Conservation (phyloP, 2,797 vertebrate genomes). For the Enteromius argenteus region DNA sequence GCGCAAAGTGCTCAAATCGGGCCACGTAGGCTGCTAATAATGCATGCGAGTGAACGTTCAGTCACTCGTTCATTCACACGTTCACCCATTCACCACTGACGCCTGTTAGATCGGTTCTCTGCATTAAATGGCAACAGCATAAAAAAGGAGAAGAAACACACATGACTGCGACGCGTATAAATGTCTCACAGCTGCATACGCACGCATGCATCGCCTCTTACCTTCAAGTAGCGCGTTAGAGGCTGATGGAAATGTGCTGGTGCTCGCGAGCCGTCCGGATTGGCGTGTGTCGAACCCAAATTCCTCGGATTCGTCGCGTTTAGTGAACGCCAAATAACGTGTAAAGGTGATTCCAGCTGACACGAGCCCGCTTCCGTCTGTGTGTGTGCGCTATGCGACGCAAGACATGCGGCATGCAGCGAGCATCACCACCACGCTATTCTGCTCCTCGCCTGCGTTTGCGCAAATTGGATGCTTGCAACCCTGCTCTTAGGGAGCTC, state of each 20-base stretch:
- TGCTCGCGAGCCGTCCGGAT: slow-evolving; percentile 67
- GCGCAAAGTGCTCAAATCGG: slow-evolving; percentile 49
- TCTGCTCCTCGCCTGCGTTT: slow-evolving; percentile 59
- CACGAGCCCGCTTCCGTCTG: slow-evolving; percentile 77
- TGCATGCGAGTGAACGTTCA: slow-evolving; percentile 42
- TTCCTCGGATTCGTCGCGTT: slow-evolving; percentile 64
- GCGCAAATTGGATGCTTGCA: slow-evolving; percentile 63
- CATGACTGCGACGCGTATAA: slow-evolving; percentile 6
- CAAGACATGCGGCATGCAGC: slow-evolving; percentile 74
- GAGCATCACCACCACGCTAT: slow-evolving; percentile 73
- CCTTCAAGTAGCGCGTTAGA: slow-evolving; percentile 70
- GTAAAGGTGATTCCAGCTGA: slow-evolving; percentile 71
- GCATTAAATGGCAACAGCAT: background rate
- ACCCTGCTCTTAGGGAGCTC: slow-evolving; percentile 57
- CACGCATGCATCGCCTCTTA: slow-evolving; percentile 66
- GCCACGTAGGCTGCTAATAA: slow-evolving; percentile 36
- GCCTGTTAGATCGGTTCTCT: slow-evolving; percentile 3
- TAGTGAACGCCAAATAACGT: slow-evolving; percentile 61
- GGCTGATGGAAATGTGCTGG: slow-evolving; percentile 69
- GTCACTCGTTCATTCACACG: slow-evolving; percentile 43
- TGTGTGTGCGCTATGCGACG: slow-evolving; percentile 71
- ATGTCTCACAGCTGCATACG: slow-evolving; percentile 6
- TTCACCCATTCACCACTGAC: slow-evolving; percentile 3
- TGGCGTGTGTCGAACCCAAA: slow-evolving; percentile 67
- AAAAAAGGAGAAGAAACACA: background rate